Evolutionary conservation across 2,888 invertebrate species (phyloP).

Genomic region (Halictus quadricinctus): DNA sequence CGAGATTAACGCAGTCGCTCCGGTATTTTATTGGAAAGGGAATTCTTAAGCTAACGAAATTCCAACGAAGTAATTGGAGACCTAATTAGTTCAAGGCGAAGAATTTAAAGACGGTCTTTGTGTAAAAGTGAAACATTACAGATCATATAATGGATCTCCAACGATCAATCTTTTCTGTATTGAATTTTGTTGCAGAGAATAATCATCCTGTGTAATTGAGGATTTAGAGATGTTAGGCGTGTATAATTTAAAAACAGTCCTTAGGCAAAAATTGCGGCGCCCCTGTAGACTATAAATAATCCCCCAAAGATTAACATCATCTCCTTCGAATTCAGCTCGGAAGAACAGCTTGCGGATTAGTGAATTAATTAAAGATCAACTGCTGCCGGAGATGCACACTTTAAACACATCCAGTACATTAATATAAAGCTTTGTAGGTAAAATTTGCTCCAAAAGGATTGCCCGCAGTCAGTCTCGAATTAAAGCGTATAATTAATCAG

Average conservation of each 20-base stretch:
- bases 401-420: not conserved
- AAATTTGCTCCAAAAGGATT: not conserved
- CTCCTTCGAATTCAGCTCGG: not conserved
- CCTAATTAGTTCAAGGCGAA: not conserved
- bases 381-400: not conserved
- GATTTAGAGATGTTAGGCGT: not conserved
- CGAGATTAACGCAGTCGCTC: not conserved
- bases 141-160: too few species aligned
- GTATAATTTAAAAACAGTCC: not conserved
- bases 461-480: not conserved
- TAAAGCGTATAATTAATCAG: not conserved
- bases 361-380: not conserved
- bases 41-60: not conserved
- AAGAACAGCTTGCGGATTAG: not conserved
- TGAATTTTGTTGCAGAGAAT: not conserved
- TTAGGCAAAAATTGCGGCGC: not conserved
- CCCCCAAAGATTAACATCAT: not conserved
- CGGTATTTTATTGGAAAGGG: not conserved
- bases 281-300: not conserved
- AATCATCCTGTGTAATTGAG: too few species aligned
- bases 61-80: not conserved
- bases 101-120: too few species aligned
- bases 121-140: too few species aligned
- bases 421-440: not conserved
- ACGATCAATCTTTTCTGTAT: not conserved